phyloP scores from a whole-genome alignment of 2,113 vertebrate species.

The Mustela nigripes region DNA sequence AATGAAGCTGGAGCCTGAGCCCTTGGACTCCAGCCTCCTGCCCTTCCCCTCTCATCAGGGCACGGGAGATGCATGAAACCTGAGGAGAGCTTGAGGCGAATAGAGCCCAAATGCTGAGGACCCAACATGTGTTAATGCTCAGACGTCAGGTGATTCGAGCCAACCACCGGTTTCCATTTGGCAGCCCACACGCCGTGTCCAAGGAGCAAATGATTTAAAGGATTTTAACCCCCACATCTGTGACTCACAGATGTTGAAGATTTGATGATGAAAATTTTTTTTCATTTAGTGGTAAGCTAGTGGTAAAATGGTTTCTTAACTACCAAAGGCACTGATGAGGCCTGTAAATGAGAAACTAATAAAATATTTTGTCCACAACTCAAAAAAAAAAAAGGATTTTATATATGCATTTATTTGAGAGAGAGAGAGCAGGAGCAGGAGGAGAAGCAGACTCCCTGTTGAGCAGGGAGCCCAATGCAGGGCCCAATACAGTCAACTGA shows the following conservation, averaged over 20 bases:
- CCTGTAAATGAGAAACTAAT: not conserved
- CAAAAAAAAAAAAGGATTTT: not conserved
- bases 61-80: not conserved
- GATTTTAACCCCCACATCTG: not conserved
- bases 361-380: not conserved
- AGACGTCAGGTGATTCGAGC: not conserved
- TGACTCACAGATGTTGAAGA: not conserved
- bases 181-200: not conserved
- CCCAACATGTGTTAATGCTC: not conserved
- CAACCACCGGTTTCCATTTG: accelerated
- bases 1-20: not conserved
- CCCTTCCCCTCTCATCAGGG: not conserved
- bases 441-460: not conserved
- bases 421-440: not conserved
- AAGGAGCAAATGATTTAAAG: not conserved
- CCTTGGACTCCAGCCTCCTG: not conserved
- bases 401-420: not conserved
- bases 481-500: not conserved
- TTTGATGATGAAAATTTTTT: not conserved
- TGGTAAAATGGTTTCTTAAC: not conserved
- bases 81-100: not conserved
- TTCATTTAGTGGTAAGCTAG: not conserved
- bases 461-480: not conserved
- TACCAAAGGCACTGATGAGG: not conserved
- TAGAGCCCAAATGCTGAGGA: not conserved